phyloP scores from a whole-genome alignment of 2,888 invertebrate species.

The Cabera pusaria region DNA sequence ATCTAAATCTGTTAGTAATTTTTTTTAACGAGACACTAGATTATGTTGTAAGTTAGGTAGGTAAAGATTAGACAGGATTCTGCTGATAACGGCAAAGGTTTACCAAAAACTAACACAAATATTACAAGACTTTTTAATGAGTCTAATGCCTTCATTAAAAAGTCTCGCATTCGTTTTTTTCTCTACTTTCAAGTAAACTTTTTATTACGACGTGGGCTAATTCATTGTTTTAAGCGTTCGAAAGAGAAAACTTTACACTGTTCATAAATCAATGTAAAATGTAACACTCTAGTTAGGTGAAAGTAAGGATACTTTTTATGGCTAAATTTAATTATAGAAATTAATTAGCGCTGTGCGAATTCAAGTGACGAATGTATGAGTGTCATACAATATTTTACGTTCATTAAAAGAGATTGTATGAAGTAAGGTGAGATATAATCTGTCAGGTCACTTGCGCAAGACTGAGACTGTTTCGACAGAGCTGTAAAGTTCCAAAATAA shows the following conservation, averaged over 20 bases:
- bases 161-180: too few species aligned
- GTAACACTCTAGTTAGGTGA: constrained; percentile 23
- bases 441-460: constrained; percentile 59
- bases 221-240: constrained; percentile 21
- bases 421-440: constrained; percentile 49
- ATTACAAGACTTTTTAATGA: too few species aligned
- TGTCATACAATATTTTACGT: constrained; percentile 29
- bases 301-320: constrained; percentile 25
- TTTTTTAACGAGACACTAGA: too few species aligned
- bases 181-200: constrained; percentile 1
- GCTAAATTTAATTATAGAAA: constrained; percentile 26
- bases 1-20: too few species aligned
- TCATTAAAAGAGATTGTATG: constrained; percentile 39
- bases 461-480: constrained; percentile 62
- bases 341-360: constrained; percentile 31
- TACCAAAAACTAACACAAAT: too few species aligned
- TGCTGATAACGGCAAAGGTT: too few species aligned
- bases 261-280: constrained; percentile 25
- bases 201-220: constrained; percentile 15
- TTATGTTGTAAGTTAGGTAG: too few species aligned
- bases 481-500: constrained; percentile 71
- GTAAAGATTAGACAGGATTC: too few species aligned
- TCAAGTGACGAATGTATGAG: constrained; percentile 22
- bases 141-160: too few species aligned
- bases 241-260: constrained; percentile 17